phyloP scores from a whole-genome alignment of 2,797 vertebrate genomes.

The Macroramphosus scolopax region DNA sequence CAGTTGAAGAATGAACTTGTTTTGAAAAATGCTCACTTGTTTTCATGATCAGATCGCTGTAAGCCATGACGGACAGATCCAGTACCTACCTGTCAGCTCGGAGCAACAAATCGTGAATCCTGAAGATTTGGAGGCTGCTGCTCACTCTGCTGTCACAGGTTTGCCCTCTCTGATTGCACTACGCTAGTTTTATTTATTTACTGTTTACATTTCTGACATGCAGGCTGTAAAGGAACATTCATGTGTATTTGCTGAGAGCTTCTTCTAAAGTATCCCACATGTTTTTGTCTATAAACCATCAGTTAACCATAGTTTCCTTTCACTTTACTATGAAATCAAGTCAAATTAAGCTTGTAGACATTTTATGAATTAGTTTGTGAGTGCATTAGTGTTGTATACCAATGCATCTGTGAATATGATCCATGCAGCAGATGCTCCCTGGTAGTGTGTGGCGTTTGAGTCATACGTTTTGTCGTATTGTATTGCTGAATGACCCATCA shows the following conservation, averaged over 20 bases:
- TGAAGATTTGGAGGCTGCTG: constrained; percentile 89
- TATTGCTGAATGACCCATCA: background rate
- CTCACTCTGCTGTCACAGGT: constrained; percentile 92
- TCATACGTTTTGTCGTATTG: too few species aligned
- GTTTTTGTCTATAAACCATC: background rate
- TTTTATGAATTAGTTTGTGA: too few species aligned
- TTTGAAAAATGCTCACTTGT: constrained; percentile 1
- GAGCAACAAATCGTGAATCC: constrained; percentile 88
- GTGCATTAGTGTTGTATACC: too few species aligned
- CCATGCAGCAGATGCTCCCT: too few species aligned
- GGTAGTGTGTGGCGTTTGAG: too few species aligned
- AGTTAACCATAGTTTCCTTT: background rate
- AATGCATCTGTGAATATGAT: too few species aligned
- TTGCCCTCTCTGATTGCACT: constrained; percentile 15
- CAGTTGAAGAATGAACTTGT: too few species aligned
- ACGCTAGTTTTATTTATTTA: too few species aligned
- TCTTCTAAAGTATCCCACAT: too few species aligned
- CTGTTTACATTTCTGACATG: too few species aligned
- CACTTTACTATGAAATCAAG: background rate
- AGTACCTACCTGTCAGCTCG: constrained; percentile 89
- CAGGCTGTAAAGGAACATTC: too few species aligned
- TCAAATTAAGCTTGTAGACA: background rate
- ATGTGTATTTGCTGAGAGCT: too few species aligned
- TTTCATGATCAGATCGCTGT: constrained; percentile 68
- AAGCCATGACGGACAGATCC: constrained; percentile 85